Base-by-base conservation (phyloP, 2,888 invertebrate species). In the Abrostola triplasia region DNA sequence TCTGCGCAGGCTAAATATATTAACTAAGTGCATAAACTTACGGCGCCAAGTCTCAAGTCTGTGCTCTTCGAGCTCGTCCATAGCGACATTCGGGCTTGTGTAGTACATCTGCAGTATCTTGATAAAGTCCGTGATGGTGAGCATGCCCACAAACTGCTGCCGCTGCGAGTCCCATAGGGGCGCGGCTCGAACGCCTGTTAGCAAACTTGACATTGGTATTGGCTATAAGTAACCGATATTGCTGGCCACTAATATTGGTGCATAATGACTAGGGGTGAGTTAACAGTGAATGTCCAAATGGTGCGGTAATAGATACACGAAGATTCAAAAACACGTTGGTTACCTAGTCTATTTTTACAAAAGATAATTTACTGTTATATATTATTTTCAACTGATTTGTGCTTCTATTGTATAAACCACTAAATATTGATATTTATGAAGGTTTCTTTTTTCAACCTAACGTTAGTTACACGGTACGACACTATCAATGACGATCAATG, bases 41-140 rank as follows among this genome's bases (percentile, higher is more conserved):
- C 97, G 97, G 94, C 99, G 96, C 99, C 99, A 99, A 59, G 99
- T 99, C 86, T 98, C 98, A 85, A 99, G 96, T 86, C 98, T 98
- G 92, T 99, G 99, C 90, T 99, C 99, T 90, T 99, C 99, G 80
- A 99, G 94, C 92, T 99, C 99, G 83, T 99, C 99, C 98, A 99
- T 99, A 80, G 98, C 96, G 64, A 98, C 98, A 82, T 97, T 96
- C 59, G 98, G 98, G 84, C 98, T 98, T 86, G 98, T 98, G 95
- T 99, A 99, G 95, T 99, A 99, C 97, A 98, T 99, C 93, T 98
- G 97, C 82, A 99, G 96, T 84, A 99, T 99, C 94, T 99, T 98
- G 86, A 99, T 99, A 93, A 99, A 99, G 95, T 99, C 99, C 59
- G 99, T 99, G 84, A 99, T 99, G 76, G 99, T 99, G 82, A 99